Percentiles rank a stretch among this genome's conserved stretches.
Evolutionary conservation across 1,140 invertebrate species (phyloP).

Genomic region (Rhizoglyphus robini): DNA sequence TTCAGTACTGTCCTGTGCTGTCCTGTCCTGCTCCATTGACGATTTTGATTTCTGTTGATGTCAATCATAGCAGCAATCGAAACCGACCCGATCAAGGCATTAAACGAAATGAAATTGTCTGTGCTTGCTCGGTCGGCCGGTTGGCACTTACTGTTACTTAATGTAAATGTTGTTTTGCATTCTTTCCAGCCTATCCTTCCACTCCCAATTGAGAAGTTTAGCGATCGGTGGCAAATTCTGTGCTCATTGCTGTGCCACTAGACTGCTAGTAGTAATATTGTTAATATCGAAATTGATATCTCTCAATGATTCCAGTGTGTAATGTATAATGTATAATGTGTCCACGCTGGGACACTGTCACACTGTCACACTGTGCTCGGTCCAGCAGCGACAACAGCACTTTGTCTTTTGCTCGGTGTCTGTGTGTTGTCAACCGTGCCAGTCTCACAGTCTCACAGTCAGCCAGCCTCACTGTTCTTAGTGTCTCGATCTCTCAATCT

Average conservation of each 20-base stretch:
- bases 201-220: neutral
- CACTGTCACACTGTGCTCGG: neutral
- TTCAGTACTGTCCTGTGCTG: neutral
- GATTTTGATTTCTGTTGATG: slow-evolving; percentile 7
- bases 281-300: slow-evolving; percentile 15
- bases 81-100: neutral
- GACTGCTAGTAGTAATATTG: too few species aligned
- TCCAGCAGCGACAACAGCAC: neutral
- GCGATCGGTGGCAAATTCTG: too few species aligned
- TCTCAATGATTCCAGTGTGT: neutral
- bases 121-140: neutral
- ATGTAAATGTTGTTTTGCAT: neutral
- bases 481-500: slow-evolving; percentile 1
- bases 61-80: slow-evolving; percentile 5
- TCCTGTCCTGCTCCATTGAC: neutral
- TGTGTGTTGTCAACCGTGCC: slow-evolving; percentile 8
- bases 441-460: neutral
- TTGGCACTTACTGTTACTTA: neutral
- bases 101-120: slow-evolving; percentile 12
- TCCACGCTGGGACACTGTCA: neutral
- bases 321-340: neutral
- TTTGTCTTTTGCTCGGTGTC: neutral
- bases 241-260: too few species aligned
- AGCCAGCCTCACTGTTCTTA: too few species aligned
- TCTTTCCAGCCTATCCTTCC: neutral